Percentiles rank a stretch among this genome's conserved stretches.
Conservation (phyloP, 1,140 invertebrate species). For the Aporrectodea caliginosa region DNA sequence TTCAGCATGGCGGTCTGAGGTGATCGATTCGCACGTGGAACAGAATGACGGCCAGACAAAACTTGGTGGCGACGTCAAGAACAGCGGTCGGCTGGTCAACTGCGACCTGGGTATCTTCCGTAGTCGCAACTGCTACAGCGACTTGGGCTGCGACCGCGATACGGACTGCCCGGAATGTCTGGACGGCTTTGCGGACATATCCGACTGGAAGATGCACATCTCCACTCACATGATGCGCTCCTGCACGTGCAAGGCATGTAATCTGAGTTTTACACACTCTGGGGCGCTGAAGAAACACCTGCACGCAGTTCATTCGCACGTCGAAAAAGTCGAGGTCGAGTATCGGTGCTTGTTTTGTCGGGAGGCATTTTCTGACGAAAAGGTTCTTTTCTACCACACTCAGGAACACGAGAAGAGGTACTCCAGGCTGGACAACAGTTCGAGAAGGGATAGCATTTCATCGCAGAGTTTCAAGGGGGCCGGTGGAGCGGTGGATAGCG, state of each 20-base stretch:
- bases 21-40: background rate
- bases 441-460: background rate
- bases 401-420: conserved; percentile 16
- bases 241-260: conserved; percentile 19
- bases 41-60: background rate
- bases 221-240: conserved; percentile 21
- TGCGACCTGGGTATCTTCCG: background rate
- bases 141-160: background rate
- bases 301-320: background rate
- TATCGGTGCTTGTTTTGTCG: conserved; percentile 13
- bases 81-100: background rate
- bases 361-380: conserved; percentile 16
- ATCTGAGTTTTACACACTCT: conserved; percentile 6
- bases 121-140: background rate
- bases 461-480: background rate
- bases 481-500: background rate
- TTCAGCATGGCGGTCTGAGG: too few species aligned
- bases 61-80: background rate
- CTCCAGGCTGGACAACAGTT: background rate
- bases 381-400: conserved; percentile 19
- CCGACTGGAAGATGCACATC: conserved; percentile 19
- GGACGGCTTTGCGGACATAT: conserved; percentile 12
- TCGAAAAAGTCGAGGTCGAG: conserved; percentile 13
- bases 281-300: conserved; percentile 17
- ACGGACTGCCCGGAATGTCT: background rate